Conservation (phyloP, 1,140 invertebrate species). For the Trachelipus rathkii region DNA sequence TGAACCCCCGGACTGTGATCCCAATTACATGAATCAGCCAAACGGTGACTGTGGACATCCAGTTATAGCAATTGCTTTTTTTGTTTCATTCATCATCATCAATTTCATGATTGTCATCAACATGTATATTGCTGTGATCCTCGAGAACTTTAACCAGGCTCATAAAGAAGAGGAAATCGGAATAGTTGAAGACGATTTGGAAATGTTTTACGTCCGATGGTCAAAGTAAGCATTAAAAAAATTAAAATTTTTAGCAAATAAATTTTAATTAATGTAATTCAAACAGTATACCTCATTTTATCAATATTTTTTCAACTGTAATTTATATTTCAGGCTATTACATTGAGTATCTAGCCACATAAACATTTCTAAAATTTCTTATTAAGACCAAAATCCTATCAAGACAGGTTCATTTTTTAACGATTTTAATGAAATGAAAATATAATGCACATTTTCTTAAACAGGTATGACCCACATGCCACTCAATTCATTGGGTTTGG, state of each 20-base stretch:
- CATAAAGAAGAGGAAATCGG: conserved; percentile 95
- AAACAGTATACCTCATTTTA: too few relatives aligned
- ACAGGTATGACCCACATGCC: conserved; percentile 89
- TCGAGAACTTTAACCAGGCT: conserved; percentile 95
- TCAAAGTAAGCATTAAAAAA: conserved; percentile 67
- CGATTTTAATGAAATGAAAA: too few relatives aligned
- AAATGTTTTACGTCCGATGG: conserved; percentile 97
- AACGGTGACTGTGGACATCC: conserved; percentile 91
- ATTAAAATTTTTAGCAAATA: background rate
- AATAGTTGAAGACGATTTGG: conserved; percentile 92
- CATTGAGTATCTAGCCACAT: too few relatives aligned
- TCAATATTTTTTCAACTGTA: too few relatives aligned
- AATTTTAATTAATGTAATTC: too few relatives aligned
- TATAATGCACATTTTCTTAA: too few relatives aligned
- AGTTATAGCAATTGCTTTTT: conserved; percentile 82
- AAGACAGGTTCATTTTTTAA: too few relatives aligned
- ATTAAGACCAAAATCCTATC: too few relatives aligned
- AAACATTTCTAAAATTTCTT: too few relatives aligned
- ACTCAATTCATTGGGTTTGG: conserved; percentile 92
- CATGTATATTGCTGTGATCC: conserved; percentile 96
- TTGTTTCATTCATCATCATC: conserved; percentile 92
- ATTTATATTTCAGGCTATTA: background rate
- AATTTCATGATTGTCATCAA: conserved; percentile 97
- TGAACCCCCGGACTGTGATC: conserved; percentile 77
- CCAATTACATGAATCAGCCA: conserved; percentile 56